A percentile compares a stretch with the other conserved stretches of the same genome.
phyloP scores from a whole-genome alignment of 2,113 vertebrate species.

The Lathamus discolor region DNA sequence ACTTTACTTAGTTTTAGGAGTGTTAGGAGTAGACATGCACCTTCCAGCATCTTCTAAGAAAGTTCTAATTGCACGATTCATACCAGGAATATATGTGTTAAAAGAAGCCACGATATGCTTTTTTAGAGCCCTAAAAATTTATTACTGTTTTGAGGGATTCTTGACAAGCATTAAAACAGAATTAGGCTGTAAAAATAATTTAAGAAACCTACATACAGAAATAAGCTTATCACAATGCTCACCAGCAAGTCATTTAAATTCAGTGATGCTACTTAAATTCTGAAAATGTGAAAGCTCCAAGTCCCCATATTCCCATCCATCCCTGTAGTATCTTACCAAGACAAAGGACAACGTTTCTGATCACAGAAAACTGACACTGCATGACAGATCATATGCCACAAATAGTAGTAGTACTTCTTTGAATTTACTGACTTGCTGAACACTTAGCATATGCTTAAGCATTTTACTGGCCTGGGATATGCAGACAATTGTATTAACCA shows the following conservation, averaged over 20 bases:
- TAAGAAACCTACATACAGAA: neutral
- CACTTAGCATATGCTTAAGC: neutral
- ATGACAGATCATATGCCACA: neutral
- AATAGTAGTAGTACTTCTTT: neutral
- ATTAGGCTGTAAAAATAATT: neutral
- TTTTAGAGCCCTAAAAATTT: neutral
- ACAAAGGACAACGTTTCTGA: neutral
- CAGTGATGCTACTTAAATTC: neutral
- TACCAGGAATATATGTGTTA: neutral
- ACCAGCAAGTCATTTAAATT: neutral
- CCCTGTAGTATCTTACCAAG: fast-evolving
- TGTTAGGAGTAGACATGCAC: neutral
- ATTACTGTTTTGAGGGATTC: neutral
- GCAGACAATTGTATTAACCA: neutral
- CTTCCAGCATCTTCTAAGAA: neutral
- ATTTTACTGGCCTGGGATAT: neutral
- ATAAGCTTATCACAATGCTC: fast-evolving
- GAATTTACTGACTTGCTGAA: neutral
- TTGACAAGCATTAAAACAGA: neutral
- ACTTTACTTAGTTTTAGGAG: neutral
- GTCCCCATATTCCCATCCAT: neutral
- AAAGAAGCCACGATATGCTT: neutral
- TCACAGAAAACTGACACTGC: neutral
- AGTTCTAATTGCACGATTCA: neutral
- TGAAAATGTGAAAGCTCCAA: neutral